Evolutionary conservation across 1,140 invertebrate species (phyloP), one percentile per base, ranked within the genome.

Genomic region (Episyrphus balteatus): DNA sequence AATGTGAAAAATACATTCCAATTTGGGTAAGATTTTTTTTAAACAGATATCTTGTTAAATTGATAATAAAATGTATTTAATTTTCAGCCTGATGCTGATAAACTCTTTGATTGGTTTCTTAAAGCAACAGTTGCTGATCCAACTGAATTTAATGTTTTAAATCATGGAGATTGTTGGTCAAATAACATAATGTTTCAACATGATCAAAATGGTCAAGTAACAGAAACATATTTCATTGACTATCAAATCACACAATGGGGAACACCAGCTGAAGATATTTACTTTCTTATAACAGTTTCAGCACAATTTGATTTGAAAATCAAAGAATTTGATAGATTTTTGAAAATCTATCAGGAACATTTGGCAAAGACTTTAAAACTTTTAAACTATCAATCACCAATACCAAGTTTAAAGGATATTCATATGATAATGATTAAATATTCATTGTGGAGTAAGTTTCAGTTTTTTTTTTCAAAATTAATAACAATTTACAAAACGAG

Each of bases 101-200:
- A 14, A 1, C 11, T 36, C 9, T 8, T 26, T 5, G 3, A 26
- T 5, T 26, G 21, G 21, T 26, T 38, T 41, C 6, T 55, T 58
- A 26, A 46, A 61, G 0, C 1, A 59, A n/a, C 62, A 3, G 43
- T 59, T 0, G 53, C 68, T 1, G 68, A 70, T 18, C 49, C 63
- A 2, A 62, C 71, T 9, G 72, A 74, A 26, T 79, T 80, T 44
- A 72, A 74, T 51, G 77, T 80, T 3, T 58, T 83, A 8, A 78
- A 75, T 53, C 81, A 82, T 44, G 81, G 81, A 2, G 81, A 83
- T 57, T 66, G 70, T 10, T 66, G 62, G 62, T 44, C 50, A 14
- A 65, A 71, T 49, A 73, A 73, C 37, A 60, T 71, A 2, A 56
- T 73, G 51, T 72, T 73, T 36, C 58, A 55, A 19, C 63, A 70